Percentiles rank a stretch among this genome's conserved stretches.
phyloP scores from a whole-genome alignment of 2,797 vertebrate genomes.

The Lagocephalus sceleratus region DNA sequence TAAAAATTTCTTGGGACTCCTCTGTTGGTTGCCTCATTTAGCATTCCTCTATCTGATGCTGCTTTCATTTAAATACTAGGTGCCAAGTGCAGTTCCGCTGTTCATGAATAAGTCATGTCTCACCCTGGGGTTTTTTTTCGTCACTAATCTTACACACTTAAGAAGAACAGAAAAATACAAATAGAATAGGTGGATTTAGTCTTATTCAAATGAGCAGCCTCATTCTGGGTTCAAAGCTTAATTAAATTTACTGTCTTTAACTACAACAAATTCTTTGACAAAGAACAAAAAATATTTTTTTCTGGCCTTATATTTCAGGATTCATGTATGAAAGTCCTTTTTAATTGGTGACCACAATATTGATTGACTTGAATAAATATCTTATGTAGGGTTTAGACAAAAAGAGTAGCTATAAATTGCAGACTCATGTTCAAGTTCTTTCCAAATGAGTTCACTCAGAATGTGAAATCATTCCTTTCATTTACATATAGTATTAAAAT shows the following conservation, averaged over 20 bases:
- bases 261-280: background rate
- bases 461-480: too few species aligned
- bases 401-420: too few species aligned
- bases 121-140: slow-evolving; percentile 46
- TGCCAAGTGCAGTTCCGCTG: slow-evolving; percentile 59
- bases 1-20: slow-evolving; percentile 40
- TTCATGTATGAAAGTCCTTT: background rate
- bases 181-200: slow-evolving; percentile 44
- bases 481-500: too few species aligned
- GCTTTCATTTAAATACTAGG: slow-evolving; percentile 62
- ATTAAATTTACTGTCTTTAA: slow-evolving; percentile 15
- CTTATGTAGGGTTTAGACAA: too few species aligned
- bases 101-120: slow-evolving; percentile 70
- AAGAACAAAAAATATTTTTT: background rate
- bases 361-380: too few species aligned
- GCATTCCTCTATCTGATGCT: slow-evolving; percentile 48
- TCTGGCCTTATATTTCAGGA: background rate
- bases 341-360: too few species aligned
- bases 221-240: slow-evolving; percentile 12
- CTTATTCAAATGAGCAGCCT: slow-evolving; percentile 44
- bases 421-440: too few species aligned
- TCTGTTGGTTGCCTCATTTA: slow-evolving; percentile 36
- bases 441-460: too few species aligned
- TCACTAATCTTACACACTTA: slow-evolving; percentile 64
- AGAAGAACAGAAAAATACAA: slow-evolving; percentile 47